These are phyloP conservation scores for Heliconius eleuchia DNA, from an alignment of 1,140 invertebrate genomes.

Conservation along the genomic window DNA sequence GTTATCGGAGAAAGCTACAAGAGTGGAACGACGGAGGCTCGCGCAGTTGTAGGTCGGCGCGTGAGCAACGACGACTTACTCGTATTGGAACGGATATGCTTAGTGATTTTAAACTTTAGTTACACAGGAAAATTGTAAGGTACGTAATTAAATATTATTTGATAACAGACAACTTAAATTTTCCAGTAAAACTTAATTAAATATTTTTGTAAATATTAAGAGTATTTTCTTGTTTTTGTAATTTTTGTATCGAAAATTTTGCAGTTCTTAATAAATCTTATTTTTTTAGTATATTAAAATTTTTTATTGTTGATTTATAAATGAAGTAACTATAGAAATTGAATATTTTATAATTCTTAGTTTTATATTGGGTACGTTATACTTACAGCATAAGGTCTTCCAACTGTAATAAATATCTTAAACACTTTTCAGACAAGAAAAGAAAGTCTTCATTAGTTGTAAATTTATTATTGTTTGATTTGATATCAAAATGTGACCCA, in stretches of 20 bases:
- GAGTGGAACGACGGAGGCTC: conserved; percentile 38
- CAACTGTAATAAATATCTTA: background rate
- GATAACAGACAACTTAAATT: background rate
- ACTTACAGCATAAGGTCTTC: background rate
- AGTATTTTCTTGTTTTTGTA: background rate
- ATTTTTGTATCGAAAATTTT: no score
- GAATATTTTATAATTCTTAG: no score
- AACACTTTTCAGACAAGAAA: background rate
- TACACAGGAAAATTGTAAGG: background rate
- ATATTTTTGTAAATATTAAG: no score
- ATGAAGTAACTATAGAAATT: no score
- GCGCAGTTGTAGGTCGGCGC: conserved; percentile 45
- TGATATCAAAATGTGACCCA: no score
- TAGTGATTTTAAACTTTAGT: background rate
- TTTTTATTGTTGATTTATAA: no score
- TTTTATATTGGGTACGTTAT: no score
- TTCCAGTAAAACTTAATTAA: no score
- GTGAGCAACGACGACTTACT: conserved; percentile 22
- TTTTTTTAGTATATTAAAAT: background rate
- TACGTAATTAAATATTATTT: background rate
- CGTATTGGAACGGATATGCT: background rate
- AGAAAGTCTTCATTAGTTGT: no score
- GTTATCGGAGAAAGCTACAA: conserved; percentile 63
- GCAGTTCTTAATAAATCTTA: background rate
- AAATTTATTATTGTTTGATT: no score